Evolutionary conservation across 1,140 invertebrate genomes (phyloP), one percentile per base, ranked within the genome.

Genomic region (Heliconius hewitsoni): DNA sequence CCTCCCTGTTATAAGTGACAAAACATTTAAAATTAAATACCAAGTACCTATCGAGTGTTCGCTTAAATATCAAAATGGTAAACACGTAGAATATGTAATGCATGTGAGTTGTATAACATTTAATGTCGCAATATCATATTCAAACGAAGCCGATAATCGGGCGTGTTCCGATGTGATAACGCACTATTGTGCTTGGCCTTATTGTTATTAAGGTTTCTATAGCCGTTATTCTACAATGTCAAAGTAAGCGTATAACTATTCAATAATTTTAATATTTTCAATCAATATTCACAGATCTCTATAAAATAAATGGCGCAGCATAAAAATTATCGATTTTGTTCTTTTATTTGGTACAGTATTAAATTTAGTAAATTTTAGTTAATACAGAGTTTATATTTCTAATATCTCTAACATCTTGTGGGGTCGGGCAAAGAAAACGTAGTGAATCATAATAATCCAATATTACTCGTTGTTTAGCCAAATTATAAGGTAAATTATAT

Each of bases 91-190:
- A 30, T 16, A 66, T 27, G 57, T 66, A 66, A 13, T 66, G 30
- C 57, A 13, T 30, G 23, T 16, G 23, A 66, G 60, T 30, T 30
- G 60, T 66, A 66, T 66, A 66, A 30, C 23, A 66, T 66, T 66
- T 27, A 66, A 66, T 66, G 60, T 66, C 60, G 4, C 60, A 27
- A 30, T 30, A 30, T 66, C 27, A 66, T 66, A 66, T 66, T 66
- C 60, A 66, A 66, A 66, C 60, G 60, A 66, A 66, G 60, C 72
- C 27, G 75, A 60, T 76, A 71, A 76, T 71, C 60, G 75, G 34
- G 60, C 46, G 75, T 76, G 75, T 23, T 27, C n/a, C 11, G 72
- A 73, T 27, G n/a, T 76, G 60, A 76, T 76, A 76, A 70, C 39
- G 75, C 57, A 46, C 75, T 71, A 76, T 76, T 76, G 60, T 70